Base-by-base conservation (phyloP, 2,113 vertebrate genomes). In the Varanus salvator region DNA sequence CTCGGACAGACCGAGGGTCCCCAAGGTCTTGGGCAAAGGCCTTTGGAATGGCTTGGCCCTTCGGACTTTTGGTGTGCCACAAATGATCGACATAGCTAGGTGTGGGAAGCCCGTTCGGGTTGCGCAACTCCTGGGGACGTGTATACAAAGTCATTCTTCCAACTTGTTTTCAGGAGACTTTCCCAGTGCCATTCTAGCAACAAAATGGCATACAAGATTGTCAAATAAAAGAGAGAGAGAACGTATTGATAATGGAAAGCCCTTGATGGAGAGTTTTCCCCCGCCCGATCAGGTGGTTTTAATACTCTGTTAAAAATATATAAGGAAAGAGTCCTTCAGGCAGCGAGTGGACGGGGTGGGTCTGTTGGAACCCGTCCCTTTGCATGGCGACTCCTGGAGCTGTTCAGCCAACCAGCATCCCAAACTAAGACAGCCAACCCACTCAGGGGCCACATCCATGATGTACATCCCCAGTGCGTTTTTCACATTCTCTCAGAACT, bases 401-500 rank as follows among this genome's bases (percentile, higher is more conserved):
- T 96, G 95, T 92, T 89, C 72, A 89, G 96, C 96, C 96, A 76
- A 17, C 94, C 94, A 94, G 95, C 3, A 94, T 71, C 92, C 64
- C 96, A 14, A 96, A 96, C 96, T 97, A 97, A 97, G 95, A 96
- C 93, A 95, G 94, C 94, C 91, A 95, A 96, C 95, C 96, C 96
- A 96, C 96, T 93, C 52, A 0, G 96, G 95, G 2, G 80, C 92
- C 68, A 66, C 94, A 95, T 92, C 3, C 94, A 96, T 80, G 44
- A 94, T 86, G 1, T 88, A 82, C 7, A 72, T 96, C 95, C 85
- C 80, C 95, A 96, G 89, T 93, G 96, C 96, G 92, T 95, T 54
- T 60, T 97, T 97, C 97, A 97, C 90, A 97, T 97, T 96, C 97
- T 97, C 90, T 98, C 97, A 98, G 97, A 98, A 98, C 93, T 98